A percentile compares a stretch with the other conserved stretches of the same genome.
phyloP scores from a whole-genome alignment of 2,113 vertebrate species.

The Oryzias melastigma region DNA sequence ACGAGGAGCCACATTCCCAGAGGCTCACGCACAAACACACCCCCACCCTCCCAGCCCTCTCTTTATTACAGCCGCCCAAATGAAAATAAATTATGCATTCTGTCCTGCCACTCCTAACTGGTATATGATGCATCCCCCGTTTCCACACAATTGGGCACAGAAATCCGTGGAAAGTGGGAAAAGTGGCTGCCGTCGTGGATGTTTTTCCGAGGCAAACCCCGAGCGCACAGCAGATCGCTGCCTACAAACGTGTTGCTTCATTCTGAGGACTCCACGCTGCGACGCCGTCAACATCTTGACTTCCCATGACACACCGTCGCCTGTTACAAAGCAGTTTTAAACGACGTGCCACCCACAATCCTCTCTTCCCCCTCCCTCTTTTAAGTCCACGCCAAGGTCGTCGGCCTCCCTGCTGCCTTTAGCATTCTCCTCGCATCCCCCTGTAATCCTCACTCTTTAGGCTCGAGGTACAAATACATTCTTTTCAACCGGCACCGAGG shows the following conservation, averaged over 20 bases:
- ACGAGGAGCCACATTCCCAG: conserved; percentile 18
- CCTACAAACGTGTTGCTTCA: conserved; percentile 27
- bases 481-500: conserved; percentile 65
- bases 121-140: conserved; percentile 60
- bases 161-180: conserved; percentile 40
- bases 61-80: conserved; percentile 64
- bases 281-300: no score
- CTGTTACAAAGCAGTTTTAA: conserved; percentile 25
- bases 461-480: conserved; percentile 73
- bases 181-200: conserved; percentile 17
- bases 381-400: conserved; percentile 66
- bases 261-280: no score
- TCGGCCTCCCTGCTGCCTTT: conserved; percentile 62
- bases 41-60: conserved; percentile 10
- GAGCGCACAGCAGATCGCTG: conserved; percentile 9
- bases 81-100: conserved; percentile 80
- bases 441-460: conserved; percentile 72
- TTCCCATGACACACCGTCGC: no score
- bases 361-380: conserved; percentile 28
- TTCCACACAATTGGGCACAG: conserved; percentile 61
- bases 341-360: conserved; percentile 37
- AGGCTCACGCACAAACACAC: conserved; percentile 6
- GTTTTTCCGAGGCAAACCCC: neutral
- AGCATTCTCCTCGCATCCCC: conserved; percentile 73
- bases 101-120: conserved; percentile 63